Evolutionary conservation across 2,888 invertebrate species (phyloP), one percentile per base, ranked within the genome.

Genomic region (Drepana falcataria): DNA sequence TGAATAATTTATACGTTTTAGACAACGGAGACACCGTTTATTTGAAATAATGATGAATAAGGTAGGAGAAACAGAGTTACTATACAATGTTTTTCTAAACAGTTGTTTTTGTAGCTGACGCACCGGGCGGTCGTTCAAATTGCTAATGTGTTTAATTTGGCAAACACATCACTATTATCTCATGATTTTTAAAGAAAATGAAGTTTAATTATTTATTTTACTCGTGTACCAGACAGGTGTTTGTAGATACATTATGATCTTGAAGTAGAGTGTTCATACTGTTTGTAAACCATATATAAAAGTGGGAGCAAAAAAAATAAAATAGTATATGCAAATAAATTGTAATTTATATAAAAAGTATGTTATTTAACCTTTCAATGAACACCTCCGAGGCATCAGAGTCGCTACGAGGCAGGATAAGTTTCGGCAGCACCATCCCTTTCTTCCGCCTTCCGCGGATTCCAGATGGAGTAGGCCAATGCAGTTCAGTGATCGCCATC

Each of bases 381-480:
- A 93, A 93, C 59, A 93, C 93, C 71, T 93, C 93, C 62, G 93
- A 93, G 73, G 94, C 94, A 66, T 95, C 94, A 61, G 95, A 95
- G 81, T 95, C 95, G 77, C 95, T 95, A 77, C 94, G 92, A 52
- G 95, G 95, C 70, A 95, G 89, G 69, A 95, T 94, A 70, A 96
- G 92, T 87, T 95, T 94, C 53, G 95, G 95, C 72, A 95, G 87
- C 65, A 95, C 94, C 85, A 94, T 93, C 59, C 94, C 94, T 78
- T 94, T 95, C 87, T 94, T 95, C 73, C 94, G 90, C 57, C 94
- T 88, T 40, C 92, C 92, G 65, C 93, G 92, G 64, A 93, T 88
- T 21, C 92, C 92, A 34, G 92, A 84, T 55, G 93, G 92, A 44
- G 92, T 81, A 53, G 93, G 91, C 84, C 93, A 93, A 68, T 93